phyloP scores from a whole-genome alignment of 2,888 invertebrate genomes.

The Volucella bombylans region DNA sequence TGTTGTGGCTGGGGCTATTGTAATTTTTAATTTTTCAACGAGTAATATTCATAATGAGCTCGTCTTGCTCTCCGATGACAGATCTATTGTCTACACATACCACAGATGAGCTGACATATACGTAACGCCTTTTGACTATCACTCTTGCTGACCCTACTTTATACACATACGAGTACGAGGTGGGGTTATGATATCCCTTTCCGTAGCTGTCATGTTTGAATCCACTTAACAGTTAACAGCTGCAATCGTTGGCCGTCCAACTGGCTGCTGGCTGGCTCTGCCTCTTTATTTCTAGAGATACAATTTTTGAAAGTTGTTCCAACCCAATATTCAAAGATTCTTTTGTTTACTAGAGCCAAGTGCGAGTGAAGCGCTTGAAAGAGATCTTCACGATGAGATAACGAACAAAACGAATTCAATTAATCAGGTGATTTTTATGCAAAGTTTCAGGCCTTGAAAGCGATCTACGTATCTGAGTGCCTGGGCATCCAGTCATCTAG shows the following conservation, averaged over 20 bases:
- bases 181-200: slow-evolving; percentile 7
- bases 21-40: slow-evolving; percentile 34
- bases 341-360: slow-evolving; percentile 40
- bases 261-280: no score
- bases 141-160: slow-evolving; percentile 26
- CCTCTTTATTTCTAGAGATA: background rate
- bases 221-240: slow-evolving; percentile 33
- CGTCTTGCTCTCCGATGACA: slow-evolving; percentile 41
- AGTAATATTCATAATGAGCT: slow-evolving; percentile 20
- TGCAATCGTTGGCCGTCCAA: background rate
- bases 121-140: slow-evolving; percentile 7
- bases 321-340: slow-evolving; percentile 17
- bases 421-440: slow-evolving; percentile 67
- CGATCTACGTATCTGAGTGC: slow-evolving; percentile 25
- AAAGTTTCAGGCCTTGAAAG: slow-evolving; percentile 49
- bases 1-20: slow-evolving; percentile 26
- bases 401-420: slow-evolving; percentile 48
- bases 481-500: background rate
- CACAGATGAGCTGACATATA: slow-evolving; percentile 40
- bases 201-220: slow-evolving; percentile 18
- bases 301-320: slow-evolving; percentile 36
- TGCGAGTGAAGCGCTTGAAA: slow-evolving; percentile 37
- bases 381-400: slow-evolving; percentile 62
- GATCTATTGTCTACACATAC: slow-evolving; percentile 31
- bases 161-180: no score